phyloP scores from a whole-genome alignment of 2,797 vertebrate species.

The Characodon lateralis region DNA sequence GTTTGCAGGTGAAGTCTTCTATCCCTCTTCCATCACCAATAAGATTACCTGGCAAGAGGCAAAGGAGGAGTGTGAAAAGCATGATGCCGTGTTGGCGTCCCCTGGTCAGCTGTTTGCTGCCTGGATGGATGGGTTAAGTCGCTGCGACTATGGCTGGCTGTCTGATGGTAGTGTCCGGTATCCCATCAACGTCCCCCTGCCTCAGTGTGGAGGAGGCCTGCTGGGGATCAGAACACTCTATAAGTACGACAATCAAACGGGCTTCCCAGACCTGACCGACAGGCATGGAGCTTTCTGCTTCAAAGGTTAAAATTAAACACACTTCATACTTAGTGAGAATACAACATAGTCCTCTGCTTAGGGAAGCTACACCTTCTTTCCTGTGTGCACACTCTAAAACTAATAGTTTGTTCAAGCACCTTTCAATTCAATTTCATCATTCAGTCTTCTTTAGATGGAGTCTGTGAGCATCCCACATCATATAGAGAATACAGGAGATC shows the following conservation, averaged over 20 bases:
- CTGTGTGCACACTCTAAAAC: not conserved
- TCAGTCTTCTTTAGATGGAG: too few species aligned
- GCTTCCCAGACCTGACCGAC: conserved; percentile 83
- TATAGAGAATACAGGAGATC: too few species aligned
- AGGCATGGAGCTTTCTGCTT: conserved; percentile 91
- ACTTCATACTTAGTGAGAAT: not conserved
- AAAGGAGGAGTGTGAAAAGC: conserved; percentile 72
- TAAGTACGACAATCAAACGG: conserved; percentile 88
- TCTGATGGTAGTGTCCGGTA: conserved; percentile 92
- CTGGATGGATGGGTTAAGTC: conserved; percentile 90
- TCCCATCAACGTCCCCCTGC: conserved; percentile 86
- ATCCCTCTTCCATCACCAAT: conserved; percentile 59
- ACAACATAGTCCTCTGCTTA: not conserved
- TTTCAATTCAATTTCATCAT: too few species aligned
- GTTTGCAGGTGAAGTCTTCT: conserved; percentile 87
- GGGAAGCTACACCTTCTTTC: too few species aligned
- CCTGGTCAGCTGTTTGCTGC: conserved; percentile 90
- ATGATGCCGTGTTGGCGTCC: conserved; percentile 79
- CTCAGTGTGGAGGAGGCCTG: conserved; percentile 90
- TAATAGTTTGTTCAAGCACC: too few species aligned
- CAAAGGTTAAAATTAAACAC: conserved; percentile 80
- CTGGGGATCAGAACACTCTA: conserved; percentile 94
- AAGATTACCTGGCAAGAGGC: conserved; percentile 88
- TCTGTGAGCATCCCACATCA: too few species aligned
- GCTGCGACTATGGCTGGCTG: conserved; percentile 93